Base-by-base conservation (phyloP, 2,888 invertebrate genomes). In the Atethmia centrago region DNA sequence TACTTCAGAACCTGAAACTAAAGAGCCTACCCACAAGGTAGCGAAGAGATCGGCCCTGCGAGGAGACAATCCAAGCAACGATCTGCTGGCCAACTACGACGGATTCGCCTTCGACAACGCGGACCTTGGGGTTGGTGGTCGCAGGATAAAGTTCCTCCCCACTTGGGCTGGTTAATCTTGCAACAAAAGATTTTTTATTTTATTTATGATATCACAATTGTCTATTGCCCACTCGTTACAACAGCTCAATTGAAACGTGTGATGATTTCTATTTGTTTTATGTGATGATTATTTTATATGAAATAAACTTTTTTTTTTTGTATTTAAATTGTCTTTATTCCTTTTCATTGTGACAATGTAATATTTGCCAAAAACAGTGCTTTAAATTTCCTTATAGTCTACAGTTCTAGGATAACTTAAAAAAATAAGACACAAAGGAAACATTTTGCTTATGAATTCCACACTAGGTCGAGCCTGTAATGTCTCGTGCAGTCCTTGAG, bases 131-230 rank as follows among this genome's bases (percentile, higher is more conserved):
- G 74, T 95, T 1, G 94, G 89, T 58, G 94, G 94, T 10, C 91
- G 96, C 74, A 94, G 94, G 87, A 96, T 96, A 59, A 96, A 94
- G 87, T 94, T 95, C 74, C 89, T 96, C 16, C 96, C 96, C 3
- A 91, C 95, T 12, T 96, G 94, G 94, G 89, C 92, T 56, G 96
- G 96, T 66, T 94, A 92, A 92, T 56, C 12, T 67, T n/a, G 67
- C 73, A 71, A 19, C 16, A 36, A 42, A 53, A 36, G 1, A 40
- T 58, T 36, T 55, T 58, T 31, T 28, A 36, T 47, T n/a, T 61
- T 49, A 55, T 31, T 71, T 58, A 36, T n/a, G 45, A 28, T 59
- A 31, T 14, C 14, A 40, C 79, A 45, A 40, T 45, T 58, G 51
- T 77, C 19, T 25, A 28, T 59, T 58, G 36, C 55, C 36, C 62